These are phyloP conservation scores for Clytia hemisphaerica DNA, from an alignment of 30 jellyfish, hydroid and myxozoan genomes.

Conservation along the genomic window DNA sequence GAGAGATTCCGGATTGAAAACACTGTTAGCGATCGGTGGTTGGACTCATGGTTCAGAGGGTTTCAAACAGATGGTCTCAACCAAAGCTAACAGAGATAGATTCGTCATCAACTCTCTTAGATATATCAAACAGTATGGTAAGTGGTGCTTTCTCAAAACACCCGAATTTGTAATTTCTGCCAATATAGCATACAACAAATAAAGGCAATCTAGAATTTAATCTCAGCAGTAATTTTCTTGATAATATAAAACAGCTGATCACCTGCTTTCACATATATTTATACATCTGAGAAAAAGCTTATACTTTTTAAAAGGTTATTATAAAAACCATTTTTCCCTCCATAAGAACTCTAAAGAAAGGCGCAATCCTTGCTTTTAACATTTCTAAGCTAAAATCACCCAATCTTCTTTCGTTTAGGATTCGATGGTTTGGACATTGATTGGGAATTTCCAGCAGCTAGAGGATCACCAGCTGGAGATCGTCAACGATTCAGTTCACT, in stretches of 20 bases:
- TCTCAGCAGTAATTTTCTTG: too few species aligned
- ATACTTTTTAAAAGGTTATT: too few species aligned
- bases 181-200: too few species aligned
- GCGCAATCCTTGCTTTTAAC: background rate
- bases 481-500: background rate
- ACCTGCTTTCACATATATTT: too few species aligned
- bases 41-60: slow-evolving; percentile 49
- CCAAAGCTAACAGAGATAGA: slow-evolving; percentile 23
- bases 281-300: too few species aligned
- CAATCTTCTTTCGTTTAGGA: background rate
- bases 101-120: background rate
- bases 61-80: slow-evolving; percentile 64
- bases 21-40: slow-evolving; percentile 78
- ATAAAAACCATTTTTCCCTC: too few species aligned
- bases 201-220: too few species aligned
- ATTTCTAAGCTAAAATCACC: background rate
- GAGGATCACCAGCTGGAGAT: slow-evolving; percentile 39
- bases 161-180: too few species aligned
- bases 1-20: slow-evolving; percentile 43
- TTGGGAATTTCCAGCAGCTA: slow-evolving; percentile 31
- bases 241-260: too few species aligned
- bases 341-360: too few species aligned
- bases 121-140: background rate
- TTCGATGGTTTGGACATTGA: slow-evolving; percentile 35
- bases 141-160: too few species aligned